phyloP scores from a whole-genome alignment of 2,888 invertebrate species.

The Punctoribates punctum region DNA sequence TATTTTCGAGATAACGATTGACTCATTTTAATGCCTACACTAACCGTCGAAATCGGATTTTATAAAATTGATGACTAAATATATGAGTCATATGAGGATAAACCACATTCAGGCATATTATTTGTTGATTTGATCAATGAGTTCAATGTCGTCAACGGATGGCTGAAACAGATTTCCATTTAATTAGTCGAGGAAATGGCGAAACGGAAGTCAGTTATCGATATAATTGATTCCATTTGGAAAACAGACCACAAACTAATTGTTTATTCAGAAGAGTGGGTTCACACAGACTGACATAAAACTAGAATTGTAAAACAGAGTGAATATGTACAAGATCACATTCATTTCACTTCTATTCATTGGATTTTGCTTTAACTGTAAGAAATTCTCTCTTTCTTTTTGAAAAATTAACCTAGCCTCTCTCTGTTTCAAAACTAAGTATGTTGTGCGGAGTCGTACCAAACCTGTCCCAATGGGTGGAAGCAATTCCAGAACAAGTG shows the following conservation, averaged over 20 bases:
- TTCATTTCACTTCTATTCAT: neutral
- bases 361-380: neutral
- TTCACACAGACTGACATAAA: too few relatives aligned
- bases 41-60: too few relatives aligned
- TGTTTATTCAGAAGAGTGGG: neutral
- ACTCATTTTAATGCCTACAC: too few relatives aligned
- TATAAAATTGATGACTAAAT: too few relatives aligned
- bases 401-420: neutral
- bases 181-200: constrained; percentile 10
- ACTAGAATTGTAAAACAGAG: too few relatives aligned
- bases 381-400: neutral
- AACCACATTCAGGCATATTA: too few relatives aligned
- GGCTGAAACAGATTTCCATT: neutral
- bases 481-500: constrained; percentile 13
- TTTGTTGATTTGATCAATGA: neutral
- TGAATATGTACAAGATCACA: neutral
- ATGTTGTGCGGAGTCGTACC: neutral
- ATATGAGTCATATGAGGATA: too few relatives aligned
- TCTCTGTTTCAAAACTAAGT: neutral
- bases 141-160: constrained; percentile 10
- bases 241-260: constrained; percentile 1
- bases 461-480: constrained; percentile 17
- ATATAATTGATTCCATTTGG: neutral
- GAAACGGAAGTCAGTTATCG: constrained; percentile 5
- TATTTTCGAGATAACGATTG: too few relatives aligned